A percentile compares a stretch with the other conserved stretches of the same genome.
Conservation (phyloP, 37 sponge, comb jelly and placozoan species). For the Corticium candelabrum region DNA sequence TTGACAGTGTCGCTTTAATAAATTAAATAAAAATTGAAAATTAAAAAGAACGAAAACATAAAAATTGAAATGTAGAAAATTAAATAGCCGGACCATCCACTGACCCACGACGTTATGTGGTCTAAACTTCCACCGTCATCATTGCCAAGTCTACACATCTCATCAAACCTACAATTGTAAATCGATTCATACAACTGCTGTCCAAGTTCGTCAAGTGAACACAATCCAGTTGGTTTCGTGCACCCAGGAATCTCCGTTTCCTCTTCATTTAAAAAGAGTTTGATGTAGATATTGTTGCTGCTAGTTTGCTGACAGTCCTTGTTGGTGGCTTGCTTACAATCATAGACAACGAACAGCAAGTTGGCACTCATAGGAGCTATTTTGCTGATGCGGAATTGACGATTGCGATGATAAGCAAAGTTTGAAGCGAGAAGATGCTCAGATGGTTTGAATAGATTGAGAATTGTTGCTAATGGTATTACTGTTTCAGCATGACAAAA, state of each 20-base stretch:
- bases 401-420: background rate
- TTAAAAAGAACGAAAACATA: too few relatives aligned
- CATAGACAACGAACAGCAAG: background rate
- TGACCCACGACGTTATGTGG: too few relatives aligned
- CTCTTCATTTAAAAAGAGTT: background rate
- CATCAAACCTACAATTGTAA: too few relatives aligned
- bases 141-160: too few relatives aligned
- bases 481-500: background rate
- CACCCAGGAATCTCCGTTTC: background rate
- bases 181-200: too few relatives aligned
- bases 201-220: too few relatives aligned
- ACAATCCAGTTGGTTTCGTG: background rate
- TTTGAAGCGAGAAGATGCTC: background rate
- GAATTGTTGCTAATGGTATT: background rate
- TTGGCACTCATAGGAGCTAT: background rate
- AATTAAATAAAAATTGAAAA: too few relatives aligned
- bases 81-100: too few relatives aligned
- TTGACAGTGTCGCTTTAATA: too few relatives aligned
- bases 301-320: background rate
- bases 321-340: background rate
- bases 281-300: background rate
- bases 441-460: background rate
- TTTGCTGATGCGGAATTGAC: background rate
- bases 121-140: too few relatives aligned
- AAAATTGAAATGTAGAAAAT: too few relatives aligned